Percentiles rank a stretch among this genome's conserved stretches.
These are phyloP conservation scores for Gallinago paraguaiae DNA, from an alignment of 2,113 vertebrate species.

Conservation along the genomic window DNA sequence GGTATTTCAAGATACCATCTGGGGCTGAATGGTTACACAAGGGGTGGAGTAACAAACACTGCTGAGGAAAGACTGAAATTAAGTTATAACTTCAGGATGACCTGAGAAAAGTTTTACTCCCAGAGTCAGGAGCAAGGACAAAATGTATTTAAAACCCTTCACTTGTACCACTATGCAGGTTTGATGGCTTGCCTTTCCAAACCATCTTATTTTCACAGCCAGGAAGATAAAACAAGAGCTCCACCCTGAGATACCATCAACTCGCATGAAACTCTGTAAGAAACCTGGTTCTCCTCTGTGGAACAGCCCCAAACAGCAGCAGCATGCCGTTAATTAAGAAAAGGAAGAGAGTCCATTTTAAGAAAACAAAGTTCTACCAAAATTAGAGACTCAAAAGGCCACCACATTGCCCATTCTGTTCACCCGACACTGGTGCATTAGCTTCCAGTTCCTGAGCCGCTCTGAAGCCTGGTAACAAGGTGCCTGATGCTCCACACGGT, in stretches of 20 bases:
- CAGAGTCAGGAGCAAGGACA: not conserved
- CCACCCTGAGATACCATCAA: not conserved
- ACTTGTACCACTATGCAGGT: not conserved
- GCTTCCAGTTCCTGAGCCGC: not conserved
- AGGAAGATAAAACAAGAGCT: not conserved
- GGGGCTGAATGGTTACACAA: not conserved
- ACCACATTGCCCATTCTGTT: not conserved
- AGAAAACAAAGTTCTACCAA: not conserved
- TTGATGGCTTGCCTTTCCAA: not conserved
- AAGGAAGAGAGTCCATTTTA: not conserved
- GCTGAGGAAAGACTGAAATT: not conserved
- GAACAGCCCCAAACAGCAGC: not conserved
- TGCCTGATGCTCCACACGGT: not conserved
- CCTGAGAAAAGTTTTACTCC: not conserved
- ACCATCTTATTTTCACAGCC: not conserved
- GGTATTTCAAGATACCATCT: not conserved
- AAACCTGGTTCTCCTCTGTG: not conserved
- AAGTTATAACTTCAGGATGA: not conserved
- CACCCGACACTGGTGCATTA: rapidly evolving
- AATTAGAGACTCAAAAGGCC: not conserved
- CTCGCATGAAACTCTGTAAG: not conserved
- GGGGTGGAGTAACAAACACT: not conserved
- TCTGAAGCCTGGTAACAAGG: not conserved
- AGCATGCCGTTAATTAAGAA: not conserved
- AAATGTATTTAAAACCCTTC: not conserved